Conservation (phyloP, 2,113 vertebrate species). For the Odobenus rosmarus region DNA sequence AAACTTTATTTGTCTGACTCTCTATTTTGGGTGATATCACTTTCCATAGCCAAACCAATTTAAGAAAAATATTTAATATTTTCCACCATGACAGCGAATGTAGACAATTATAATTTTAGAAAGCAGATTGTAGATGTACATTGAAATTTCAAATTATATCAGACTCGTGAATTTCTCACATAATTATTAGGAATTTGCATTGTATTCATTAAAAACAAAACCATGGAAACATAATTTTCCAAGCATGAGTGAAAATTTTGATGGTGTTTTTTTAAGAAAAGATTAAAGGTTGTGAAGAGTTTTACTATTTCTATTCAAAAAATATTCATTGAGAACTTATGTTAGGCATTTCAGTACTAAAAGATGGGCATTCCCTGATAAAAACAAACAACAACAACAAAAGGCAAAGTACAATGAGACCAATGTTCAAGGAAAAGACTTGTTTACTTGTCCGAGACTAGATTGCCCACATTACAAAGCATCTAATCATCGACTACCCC, state of each 20-base stretch:
- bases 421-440: background rate
- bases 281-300: background rate
- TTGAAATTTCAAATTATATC: conserved; percentile 32
- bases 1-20: background rate
- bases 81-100: background rate
- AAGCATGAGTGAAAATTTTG: background rate
- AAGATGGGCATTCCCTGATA: background rate
- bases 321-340: background rate
- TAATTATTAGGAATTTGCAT: background rate
- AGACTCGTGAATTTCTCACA: background rate
- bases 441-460: background rate
- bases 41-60: conserved; percentile 14
- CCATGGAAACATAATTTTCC: background rate
- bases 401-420: background rate
- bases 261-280: background rate
- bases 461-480: background rate
- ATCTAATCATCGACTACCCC: background rate
- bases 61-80: conserved; percentile 36
- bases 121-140: background rate
- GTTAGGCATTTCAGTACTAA: background rate
- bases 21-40: background rate
- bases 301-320: background rate
- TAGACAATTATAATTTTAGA: background rate
- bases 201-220: conserved; percentile 33
- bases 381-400: background rate